phyloP scores from a whole-genome alignment of 2,113 vertebrate genomes.

The Barnardius zonarius region DNA sequence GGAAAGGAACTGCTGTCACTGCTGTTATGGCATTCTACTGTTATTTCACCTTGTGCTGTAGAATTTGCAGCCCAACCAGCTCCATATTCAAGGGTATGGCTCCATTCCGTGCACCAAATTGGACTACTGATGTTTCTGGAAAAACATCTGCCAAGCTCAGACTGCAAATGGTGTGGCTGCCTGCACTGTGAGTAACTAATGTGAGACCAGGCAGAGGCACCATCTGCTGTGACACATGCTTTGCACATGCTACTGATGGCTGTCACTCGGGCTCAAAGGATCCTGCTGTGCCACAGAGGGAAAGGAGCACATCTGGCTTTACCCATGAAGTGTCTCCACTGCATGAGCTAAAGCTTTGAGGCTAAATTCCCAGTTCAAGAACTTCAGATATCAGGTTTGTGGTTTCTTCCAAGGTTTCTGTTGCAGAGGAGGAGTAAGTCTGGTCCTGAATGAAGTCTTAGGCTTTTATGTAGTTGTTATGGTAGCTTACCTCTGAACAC shows the following conservation, averaged over 20 bases:
- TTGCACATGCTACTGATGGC: background rate
- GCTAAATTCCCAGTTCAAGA: background rate
- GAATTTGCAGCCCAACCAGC: background rate
- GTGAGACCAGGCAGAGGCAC: background rate
- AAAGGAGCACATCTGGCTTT: background rate
- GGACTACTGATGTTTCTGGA: background rate
- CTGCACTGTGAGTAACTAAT: background rate
- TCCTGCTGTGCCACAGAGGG: background rate
- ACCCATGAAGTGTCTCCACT: background rate
- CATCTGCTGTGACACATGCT: fast-evolving
- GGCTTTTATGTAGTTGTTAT: background rate
- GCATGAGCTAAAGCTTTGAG: background rate
- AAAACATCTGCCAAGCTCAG: background rate
- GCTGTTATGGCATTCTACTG: background rate
- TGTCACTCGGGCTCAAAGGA: background rate
- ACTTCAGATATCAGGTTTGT: background rate
- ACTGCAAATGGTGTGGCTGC: background rate
- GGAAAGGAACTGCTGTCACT: background rate
- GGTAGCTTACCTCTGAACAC: background rate
- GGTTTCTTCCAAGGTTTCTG: background rate
- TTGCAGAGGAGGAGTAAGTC: background rate
- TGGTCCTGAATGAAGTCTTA: background rate
- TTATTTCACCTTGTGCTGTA: background rate
- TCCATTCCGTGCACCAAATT: background rate
- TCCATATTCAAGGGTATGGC: background rate